Evolutionary conservation across 2,888 invertebrate genomes (phyloP).

Genomic region (Cyrtodaria siliqua): DNA sequence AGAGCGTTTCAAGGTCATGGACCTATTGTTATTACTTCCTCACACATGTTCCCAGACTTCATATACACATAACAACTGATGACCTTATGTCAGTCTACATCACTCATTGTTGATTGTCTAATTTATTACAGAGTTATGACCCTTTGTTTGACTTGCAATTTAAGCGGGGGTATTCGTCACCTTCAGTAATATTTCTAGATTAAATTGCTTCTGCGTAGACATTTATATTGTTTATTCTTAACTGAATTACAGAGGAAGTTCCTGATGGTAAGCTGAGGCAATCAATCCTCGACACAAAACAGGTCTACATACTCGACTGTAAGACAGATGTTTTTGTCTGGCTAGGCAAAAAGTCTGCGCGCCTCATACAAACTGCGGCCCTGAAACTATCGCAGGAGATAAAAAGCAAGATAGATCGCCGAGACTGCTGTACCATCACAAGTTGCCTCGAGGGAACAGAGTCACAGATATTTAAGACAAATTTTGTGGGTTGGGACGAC

Average conservation of each 20-base stretch:
- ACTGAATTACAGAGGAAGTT: constrained; percentile 77
- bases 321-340: constrained; percentile 97
- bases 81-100: too few species aligned
- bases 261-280: constrained; percentile 89
- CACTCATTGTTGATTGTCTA: too few species aligned
- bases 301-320: constrained; percentile 98
- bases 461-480: constrained; percentile 94
- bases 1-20: too few species aligned
- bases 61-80: too few species aligned
- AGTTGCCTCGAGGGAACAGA: constrained; percentile 94
- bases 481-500: constrained; percentile 99
- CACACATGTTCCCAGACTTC: too few species aligned
- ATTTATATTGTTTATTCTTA: too few species aligned
- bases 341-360: constrained; percentile 99
- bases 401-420: constrained; percentile 94
- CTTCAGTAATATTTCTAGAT: too few species aligned
- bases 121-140: too few species aligned
- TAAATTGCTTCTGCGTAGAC: too few species aligned
- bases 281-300: constrained; percentile 93
- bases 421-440: constrained; percentile 94
- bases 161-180: too few species aligned
- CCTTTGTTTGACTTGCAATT: too few species aligned
- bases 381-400: constrained; percentile 98
- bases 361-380: constrained; percentile 97
- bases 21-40: too few species aligned